These are phyloP conservation scores for Colossoma macropomum DNA, from an alignment of 2,113 vertebrate species.

Conservation along the genomic window DNA sequence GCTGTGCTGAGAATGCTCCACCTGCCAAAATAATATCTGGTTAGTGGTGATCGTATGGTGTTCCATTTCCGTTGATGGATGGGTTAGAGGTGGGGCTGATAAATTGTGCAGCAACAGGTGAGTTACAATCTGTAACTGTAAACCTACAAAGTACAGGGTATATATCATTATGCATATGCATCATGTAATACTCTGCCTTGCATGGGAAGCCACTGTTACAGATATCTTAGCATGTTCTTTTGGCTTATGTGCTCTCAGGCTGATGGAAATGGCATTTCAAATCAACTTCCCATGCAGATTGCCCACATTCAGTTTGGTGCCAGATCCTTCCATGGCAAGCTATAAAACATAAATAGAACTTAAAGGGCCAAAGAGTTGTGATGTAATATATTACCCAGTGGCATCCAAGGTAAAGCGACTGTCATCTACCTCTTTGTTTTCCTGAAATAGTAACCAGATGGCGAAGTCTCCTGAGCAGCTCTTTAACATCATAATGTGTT, in stretches of 20 bases:
- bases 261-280: not conserved
- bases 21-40: too few relatives aligned
- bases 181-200: not conserved
- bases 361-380: not conserved
- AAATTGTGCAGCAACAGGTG: too few relatives aligned
- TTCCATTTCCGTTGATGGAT: too few relatives aligned
- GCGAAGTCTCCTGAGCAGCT: not conserved
- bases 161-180: not conserved
- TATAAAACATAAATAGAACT: not conserved
- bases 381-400: not conserved
- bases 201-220: not conserved
- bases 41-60: too few relatives aligned
- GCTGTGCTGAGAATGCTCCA: too few relatives aligned
- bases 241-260: not conserved
- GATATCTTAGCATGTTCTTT: not conserved
- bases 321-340: not conserved
- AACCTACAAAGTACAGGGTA: not conserved
- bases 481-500: conserved; percentile 11
- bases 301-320: not conserved
- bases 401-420: not conserved
- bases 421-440: not conserved
- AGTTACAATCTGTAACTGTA: not conserved
- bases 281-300: not conserved
- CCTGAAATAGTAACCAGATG: conserved; percentile 8
- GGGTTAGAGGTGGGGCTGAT: too few relatives aligned